These are phyloP conservation scores for Caretta caretta DNA, from an alignment of 2,113 vertebrate genomes.

Conservation along the genomic window DNA sequence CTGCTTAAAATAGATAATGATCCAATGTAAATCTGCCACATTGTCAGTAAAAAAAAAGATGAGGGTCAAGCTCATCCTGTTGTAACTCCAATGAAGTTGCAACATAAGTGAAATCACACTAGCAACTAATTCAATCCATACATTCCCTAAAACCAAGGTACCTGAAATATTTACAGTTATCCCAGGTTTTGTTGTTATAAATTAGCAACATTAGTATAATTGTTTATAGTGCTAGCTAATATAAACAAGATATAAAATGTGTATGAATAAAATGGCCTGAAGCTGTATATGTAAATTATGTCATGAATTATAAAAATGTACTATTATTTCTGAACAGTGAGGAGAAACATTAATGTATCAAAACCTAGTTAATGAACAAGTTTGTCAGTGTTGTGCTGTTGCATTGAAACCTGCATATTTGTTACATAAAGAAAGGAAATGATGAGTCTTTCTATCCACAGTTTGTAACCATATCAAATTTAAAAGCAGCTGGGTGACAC, in stretches of 20 bases:
- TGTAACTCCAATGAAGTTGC: neutral
- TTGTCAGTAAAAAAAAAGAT: neutral
- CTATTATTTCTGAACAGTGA: neutral
- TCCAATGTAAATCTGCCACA: neutral
- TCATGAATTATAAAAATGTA: neutral
- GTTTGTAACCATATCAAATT: neutral
- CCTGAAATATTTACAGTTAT: neutral
- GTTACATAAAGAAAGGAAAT: neutral
- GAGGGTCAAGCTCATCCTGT: neutral
- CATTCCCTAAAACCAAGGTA: neutral
- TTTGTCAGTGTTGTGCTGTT: neutral
- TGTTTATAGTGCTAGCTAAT: neutral
- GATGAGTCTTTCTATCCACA: neutral
- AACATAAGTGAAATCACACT: neutral
- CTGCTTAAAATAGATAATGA: neutral
- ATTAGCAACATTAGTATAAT: neutral
- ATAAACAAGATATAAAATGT: neutral
- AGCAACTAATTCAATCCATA: neutral
- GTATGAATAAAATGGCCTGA: conserved; percentile 9
- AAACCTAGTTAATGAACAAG: neutral
- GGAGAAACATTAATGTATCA: conserved; percentile 22
- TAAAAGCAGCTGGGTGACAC: neutral
- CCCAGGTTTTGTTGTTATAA: neutral
- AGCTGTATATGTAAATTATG: neutral
- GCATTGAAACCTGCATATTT: neutral